These are phyloP conservation scores for Thryonomys swinderianus DNA, from an alignment of 2,113 vertebrate genomes.

Conservation along the genomic window DNA sequence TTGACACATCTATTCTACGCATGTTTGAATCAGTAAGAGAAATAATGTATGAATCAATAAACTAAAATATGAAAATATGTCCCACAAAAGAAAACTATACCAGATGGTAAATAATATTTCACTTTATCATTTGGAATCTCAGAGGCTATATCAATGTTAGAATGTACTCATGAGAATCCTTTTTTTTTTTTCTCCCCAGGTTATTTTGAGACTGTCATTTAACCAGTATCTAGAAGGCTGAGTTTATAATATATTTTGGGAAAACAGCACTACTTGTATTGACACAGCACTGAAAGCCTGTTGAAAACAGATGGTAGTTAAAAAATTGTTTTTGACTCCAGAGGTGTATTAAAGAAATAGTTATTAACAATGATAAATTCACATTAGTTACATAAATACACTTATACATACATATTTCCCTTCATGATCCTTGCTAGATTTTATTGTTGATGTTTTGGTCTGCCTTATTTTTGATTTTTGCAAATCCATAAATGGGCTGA, in stretches of 20 bases:
- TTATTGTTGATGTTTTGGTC: background rate
- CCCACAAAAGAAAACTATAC: background rate
- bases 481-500: background rate
- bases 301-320: conserved; percentile 76
- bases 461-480: conserved; percentile 65
- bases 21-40: background rate
- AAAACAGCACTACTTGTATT: background rate
- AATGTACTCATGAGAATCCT: background rate
- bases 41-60: background rate
- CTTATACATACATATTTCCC: background rate
- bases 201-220: conserved; percentile 44
- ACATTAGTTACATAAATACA: background rate
- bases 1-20: background rate
- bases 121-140: conserved; percentile 3
- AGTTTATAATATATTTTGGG: background rate
- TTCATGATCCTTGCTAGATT: background rate
- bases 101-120: conserved; percentile 55
- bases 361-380: conserved; percentile 51
- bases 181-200: background rate
- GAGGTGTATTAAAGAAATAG: conserved; percentile 42
- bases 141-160: background rate
- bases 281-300: conserved; percentile 66
- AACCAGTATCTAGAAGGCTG: background rate
- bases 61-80: conserved; percentile 20
- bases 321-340: conserved; percentile 53